Evolutionary conservation across 1,140 invertebrate genomes (phyloP), one percentile per base, ranked within the genome.

Genomic region (Lordiphosa clarofinis): DNA sequence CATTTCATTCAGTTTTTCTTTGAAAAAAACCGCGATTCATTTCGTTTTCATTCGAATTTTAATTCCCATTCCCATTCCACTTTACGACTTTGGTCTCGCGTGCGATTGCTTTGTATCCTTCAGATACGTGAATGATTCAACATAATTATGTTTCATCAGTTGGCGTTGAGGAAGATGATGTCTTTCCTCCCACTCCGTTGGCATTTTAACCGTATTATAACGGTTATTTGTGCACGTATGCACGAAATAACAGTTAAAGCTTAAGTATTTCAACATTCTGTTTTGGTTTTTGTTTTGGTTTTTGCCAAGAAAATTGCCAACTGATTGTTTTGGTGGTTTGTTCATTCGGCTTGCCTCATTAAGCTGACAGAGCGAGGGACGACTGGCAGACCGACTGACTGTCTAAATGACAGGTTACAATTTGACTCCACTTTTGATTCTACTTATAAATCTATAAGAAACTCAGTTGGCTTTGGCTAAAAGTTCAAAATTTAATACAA

Each of bases 201-300:
- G 7, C 31, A 11, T 53, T 58, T 78, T 70, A 84, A 73, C 60
- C 56, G 73, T 62, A 78, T 84, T 82, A 66, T 82, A 82, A 78
- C 78, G 79, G 78, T 63, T 81, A 62, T 81, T 61, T 79, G 63
- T 67, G 70, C 76, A 74, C 60, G 73, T 69, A 84, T 62, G 58
- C 73, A 82, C 73, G 68, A 78, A 84, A 68, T 62, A 70, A 69
- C 78, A 84, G 78, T 78, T 78, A 78, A 76, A 76, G 64, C 64
- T 43, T 56, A 66, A 65, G 75, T 81, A 84, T 82, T 68, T 84
- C 72, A 84, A 76, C 75, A 82, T 76, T 73, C 56, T 61, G 70
- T 79, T 60, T 71, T 39, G 56, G 56, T 54, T 52, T 56, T 28
- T 28, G 5, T 28, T 28, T 28, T 28, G 4, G 24, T 28, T 28